phyloP scores from a whole-genome alignment of 2,888 invertebrate genomes.

The Chrysomela aeneicollis region DNA sequence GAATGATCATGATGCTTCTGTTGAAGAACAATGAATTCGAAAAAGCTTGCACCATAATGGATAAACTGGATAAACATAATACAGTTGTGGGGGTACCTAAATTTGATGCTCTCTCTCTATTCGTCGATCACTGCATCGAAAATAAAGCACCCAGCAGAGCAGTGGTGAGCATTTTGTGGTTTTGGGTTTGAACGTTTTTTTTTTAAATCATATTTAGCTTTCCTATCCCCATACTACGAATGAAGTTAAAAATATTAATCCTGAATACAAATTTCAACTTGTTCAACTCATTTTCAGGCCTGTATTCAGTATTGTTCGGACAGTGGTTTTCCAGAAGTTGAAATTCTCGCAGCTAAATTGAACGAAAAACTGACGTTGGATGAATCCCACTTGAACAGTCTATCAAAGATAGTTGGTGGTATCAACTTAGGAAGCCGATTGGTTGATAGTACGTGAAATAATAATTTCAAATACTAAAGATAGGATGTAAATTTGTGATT shows the following conservation, averaged over 20 bases:
- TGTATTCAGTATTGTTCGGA: constrained; percentile 68
- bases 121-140: constrained; percentile 66
- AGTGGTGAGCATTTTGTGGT: constrained; percentile 59
- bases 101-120: constrained; percentile 62
- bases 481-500: background rate
- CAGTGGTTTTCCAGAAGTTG: constrained; percentile 63
- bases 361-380: constrained; percentile 61
- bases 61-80: constrained; percentile 64
- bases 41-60: constrained; percentile 64
- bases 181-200: too few species aligned
- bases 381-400: constrained; percentile 60
- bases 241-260: too few species aligned
- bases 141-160: constrained; percentile 64
- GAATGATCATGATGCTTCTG: constrained; percentile 65
- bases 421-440: constrained; percentile 8
- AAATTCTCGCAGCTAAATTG: constrained; percentile 59
- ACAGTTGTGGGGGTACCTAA: constrained; percentile 67
- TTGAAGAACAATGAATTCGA: constrained; percentile 64
- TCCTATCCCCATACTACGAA: too few species aligned
- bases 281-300: constrained; percentile 57
- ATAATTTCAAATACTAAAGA: background rate
- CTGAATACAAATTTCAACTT: constrained; percentile 14
- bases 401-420: constrained; percentile 63
- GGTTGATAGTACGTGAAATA: background rate
- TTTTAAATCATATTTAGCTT: too few species aligned